Evolutionary conservation across 2,113 vertebrate species (phyloP).

Genomic region (Macrotis lagotis): DNA sequence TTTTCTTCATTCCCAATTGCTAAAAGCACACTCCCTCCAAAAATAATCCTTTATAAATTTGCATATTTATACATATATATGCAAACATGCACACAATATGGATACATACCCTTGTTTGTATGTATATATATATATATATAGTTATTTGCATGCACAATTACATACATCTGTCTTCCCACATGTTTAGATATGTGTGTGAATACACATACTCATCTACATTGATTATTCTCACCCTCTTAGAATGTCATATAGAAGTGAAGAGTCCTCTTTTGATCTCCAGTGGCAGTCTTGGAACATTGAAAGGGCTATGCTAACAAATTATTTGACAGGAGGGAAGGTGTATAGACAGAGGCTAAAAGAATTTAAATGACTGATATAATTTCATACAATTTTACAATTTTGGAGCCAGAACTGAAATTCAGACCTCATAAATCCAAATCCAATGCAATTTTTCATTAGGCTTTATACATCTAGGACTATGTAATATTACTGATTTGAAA

Average conservation of each 20-base stretch:
- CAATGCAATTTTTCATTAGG: not conserved
- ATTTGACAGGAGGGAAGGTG: not conserved
- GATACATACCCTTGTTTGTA: not conserved
- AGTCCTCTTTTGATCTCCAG: not conserved
- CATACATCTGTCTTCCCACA: not conserved
- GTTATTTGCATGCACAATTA: not conserved
- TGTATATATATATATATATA: not conserved
- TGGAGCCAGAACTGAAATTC: not conserved
- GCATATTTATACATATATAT: not conserved
- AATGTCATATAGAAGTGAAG: not conserved
- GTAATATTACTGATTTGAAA: not conserved
- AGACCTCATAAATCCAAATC: not conserved
- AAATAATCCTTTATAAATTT: not conserved
- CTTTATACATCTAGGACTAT: not conserved
- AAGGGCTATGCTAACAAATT: not conserved
- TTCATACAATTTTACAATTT: not conserved
- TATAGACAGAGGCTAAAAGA: not conserved
- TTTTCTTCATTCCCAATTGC: not conserved
- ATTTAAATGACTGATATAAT: not conserved
- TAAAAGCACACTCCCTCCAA: not conserved
- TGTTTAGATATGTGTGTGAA: not conserved
- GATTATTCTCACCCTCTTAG: not conserved
- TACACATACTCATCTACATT: not conserved
- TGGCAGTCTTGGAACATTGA: not conserved
- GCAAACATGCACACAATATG: not conserved